Conservation (phyloP, 2,113 vertebrate species). For the Emydocephalus ijimae region DNA sequence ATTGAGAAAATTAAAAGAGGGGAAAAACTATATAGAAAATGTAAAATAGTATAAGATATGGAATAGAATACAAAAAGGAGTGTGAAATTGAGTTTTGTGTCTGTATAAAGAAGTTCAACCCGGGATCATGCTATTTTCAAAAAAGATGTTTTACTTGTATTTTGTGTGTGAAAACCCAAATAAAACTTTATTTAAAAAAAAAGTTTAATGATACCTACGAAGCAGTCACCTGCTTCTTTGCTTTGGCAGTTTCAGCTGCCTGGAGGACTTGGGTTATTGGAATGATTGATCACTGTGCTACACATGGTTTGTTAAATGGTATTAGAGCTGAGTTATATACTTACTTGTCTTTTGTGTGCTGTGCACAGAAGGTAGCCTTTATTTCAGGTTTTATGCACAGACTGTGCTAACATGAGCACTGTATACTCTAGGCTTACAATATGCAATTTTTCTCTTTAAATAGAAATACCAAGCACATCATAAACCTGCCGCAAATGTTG, state of each 20-base stretch:
- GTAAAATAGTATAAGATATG: too few species aligned
- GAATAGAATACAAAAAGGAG: too few species aligned
- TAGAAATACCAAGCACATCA: background rate
- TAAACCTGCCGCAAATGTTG: background rate
- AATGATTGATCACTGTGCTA: conserved; percentile 46
- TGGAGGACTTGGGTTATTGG: conserved; percentile 44
- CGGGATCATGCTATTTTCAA: too few species aligned
- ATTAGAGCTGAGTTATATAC: conserved; percentile 20
- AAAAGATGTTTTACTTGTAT: too few species aligned
- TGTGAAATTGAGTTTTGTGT: too few species aligned
- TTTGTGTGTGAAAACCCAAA: too few species aligned
- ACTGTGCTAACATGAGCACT: conserved; percentile 1
- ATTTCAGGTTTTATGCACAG: background rate
- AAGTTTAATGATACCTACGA: conserved; percentile 33
- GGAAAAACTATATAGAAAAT: too few species aligned
- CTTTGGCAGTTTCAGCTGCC: conserved; percentile 46
- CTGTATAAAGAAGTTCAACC: too few species aligned
- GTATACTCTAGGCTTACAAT: background rate
- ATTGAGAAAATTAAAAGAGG: too few species aligned
- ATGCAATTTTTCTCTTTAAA: background rate
- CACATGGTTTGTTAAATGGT: conserved; percentile 35
- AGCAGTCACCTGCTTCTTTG: conserved; percentile 47
- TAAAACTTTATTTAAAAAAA: background rate
- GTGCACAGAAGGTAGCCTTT: conserved; percentile 34
- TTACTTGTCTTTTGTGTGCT: conserved; percentile 48